A percentile compares a stretch with the other conserved stretches of the same genome.
Conservation (phyloP, 1,140 invertebrate species). For the Macrocentrus cingulum region DNA sequence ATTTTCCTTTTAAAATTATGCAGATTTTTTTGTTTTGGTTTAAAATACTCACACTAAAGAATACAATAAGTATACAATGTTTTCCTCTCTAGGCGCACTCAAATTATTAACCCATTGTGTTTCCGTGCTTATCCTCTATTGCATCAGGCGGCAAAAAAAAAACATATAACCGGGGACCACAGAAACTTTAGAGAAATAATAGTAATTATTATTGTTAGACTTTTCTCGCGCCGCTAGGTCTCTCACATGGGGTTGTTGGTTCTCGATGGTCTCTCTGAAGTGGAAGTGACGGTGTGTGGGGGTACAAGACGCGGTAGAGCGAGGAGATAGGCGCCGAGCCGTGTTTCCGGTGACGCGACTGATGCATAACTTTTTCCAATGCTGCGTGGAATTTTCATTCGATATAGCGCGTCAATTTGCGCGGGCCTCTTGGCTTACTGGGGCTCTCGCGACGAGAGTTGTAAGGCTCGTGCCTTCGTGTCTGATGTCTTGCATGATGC, state of each 20-base stretch:
- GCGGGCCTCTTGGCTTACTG: not conserved
- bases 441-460: too few relatives aligned
- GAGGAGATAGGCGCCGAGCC: conserved; percentile 48
- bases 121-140: too few relatives aligned
- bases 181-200: too few relatives aligned
- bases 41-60: too few relatives aligned
- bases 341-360: conserved; percentile 45
- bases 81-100: too few relatives aligned
- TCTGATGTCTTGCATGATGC: not conserved
- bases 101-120: too few relatives aligned
- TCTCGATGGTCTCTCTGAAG: not conserved
- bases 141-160: too few relatives aligned
- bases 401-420: not conserved
- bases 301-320: conserved; percentile 46
- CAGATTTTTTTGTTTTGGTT: too few relatives aligned
- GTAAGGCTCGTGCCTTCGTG: conserved; percentile 1
- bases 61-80: too few relatives aligned
- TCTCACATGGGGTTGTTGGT: not conserved
- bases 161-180: too few relatives aligned
- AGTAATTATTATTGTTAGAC: too few relatives aligned
- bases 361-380: conserved; percentile 17
- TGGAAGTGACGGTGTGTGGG: conserved; percentile 5
- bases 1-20: too few relatives aligned
- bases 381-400: conserved; percentile 13
- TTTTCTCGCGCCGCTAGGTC: not conserved